Percentiles rank a stretch among this genome's conserved stretches.
Evolutionary conservation across 2,113 vertebrate species (phyloP).

Genomic region (Carassius carassius): DNA sequence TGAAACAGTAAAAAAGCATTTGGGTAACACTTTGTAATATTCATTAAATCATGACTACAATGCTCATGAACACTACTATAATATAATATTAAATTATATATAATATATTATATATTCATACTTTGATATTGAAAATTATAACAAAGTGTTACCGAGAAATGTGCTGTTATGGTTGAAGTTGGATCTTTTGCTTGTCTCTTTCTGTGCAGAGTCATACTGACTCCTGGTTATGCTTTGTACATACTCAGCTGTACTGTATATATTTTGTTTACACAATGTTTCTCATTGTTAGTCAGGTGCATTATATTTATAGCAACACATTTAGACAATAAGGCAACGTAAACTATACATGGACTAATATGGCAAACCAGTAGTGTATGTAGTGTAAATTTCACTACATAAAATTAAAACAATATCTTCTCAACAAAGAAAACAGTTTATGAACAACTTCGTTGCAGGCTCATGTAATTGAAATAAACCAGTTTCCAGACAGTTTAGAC

Average conservation of each 20-base stretch:
- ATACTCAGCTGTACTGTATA: slow-evolving; percentile 59
- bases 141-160: slow-evolving; percentile 29
- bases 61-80: not conserved
- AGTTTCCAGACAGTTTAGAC: not conserved
- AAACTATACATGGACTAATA: not conserved
- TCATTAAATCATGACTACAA: not conserved
- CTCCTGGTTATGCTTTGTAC: slow-evolving; percentile 62
- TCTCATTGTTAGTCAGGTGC: slow-evolving; percentile 40
- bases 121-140: not conserved
- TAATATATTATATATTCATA: not conserved
- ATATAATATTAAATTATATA: not conserved
- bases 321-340: slow-evolving; percentile 15
- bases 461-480: not conserved
- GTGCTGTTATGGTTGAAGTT: slow-evolving; percentile 40
- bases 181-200: slow-evolving; percentile 49
- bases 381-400: not conserved
- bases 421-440: not conserved
- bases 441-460: not conserved
- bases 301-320: slow-evolving; percentile 67
- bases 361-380: too few relatives aligned
- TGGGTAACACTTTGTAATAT: slow-evolving; percentile 16
- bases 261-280: slow-evolving; percentile 56
- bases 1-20: slow-evolving; percentile 23
- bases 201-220: slow-evolving; percentile 79
- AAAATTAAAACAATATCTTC: slow-evolving; percentile 6